These are phyloP conservation scores for Glaucopsyche alexis DNA, from an alignment of 2,888 invertebrate genomes.

Conservation along the genomic window DNA sequence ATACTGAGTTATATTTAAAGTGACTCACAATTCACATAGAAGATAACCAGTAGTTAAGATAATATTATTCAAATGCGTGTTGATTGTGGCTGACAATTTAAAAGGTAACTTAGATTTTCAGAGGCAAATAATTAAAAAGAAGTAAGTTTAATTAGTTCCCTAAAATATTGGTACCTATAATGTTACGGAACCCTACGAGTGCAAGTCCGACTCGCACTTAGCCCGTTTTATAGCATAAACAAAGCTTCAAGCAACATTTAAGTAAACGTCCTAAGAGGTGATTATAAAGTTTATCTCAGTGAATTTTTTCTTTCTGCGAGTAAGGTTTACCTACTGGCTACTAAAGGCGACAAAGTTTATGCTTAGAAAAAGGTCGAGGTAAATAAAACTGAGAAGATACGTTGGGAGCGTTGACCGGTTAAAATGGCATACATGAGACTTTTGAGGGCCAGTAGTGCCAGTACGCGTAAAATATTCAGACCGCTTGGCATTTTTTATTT, in stretches of 20 bases:
- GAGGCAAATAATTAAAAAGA: too few relatives aligned
- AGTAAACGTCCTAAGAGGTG: neutral
- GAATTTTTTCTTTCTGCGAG: conserved; percentile 9
- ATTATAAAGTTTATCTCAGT: conserved; percentile 14
- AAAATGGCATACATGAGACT: conserved; percentile 31
- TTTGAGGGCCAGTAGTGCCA: conserved; percentile 41
- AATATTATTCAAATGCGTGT: too few relatives aligned
- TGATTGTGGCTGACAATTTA: too few relatives aligned
- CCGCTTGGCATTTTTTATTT: conserved; percentile 65
- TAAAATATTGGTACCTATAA: too few relatives aligned
- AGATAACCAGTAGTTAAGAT: too few relatives aligned
- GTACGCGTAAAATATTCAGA: conserved; percentile 62
- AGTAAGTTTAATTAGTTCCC: too few relatives aligned
- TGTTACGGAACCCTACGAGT: too few relatives aligned
- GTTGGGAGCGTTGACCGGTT: conserved; percentile 32
- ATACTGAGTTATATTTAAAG: too few relatives aligned
- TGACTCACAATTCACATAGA: too few relatives aligned
- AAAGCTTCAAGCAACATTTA: neutral
- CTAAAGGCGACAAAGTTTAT: conserved; percentile 27
- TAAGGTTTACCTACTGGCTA: conserved; percentile 8
- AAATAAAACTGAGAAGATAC: conserved; percentile 30
- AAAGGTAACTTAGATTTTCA: too few relatives aligned
- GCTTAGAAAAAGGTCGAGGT: conserved; percentile 29
- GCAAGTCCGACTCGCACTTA: too few relatives aligned
- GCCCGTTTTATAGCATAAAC: too few relatives aligned